Base-by-base conservation (phyloP, 1,140 invertebrate species). In the Eulimnadia texana region DNA sequence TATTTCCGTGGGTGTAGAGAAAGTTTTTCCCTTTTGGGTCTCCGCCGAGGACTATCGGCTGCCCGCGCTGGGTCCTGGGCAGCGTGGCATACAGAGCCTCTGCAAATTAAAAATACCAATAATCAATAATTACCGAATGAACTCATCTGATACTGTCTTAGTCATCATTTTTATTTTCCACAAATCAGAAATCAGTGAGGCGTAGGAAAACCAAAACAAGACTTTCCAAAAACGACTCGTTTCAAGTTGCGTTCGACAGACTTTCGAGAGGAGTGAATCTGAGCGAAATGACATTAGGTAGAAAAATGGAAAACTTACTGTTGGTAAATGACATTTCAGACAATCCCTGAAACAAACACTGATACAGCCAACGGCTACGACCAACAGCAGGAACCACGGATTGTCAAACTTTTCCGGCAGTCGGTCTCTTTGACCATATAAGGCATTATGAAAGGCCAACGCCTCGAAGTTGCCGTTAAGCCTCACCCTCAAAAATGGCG, bases 11-110 rank as follows among this genome's bases (percentile, higher is more conserved):
- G 42, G 90, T 88, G 72, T 99, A 99, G 22, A 99, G 79, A 72
- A 98, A 93, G 70, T 91, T 97, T 69, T 95, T 93, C 50, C 93
- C 93, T 74, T 98, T 97, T 10, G 94, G 94, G 79, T 97, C 94
- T 23, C 84, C 84, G 58, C 92, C 91, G 57, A 99, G 72, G 49
- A 98, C 93, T 65, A 98, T 81, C 23, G 94, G 90, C 67, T 89
- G 84, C 23, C 95, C 96, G 68, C 95, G 78, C 69, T 86, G 84
- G 22, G 96, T 98, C 68, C 86, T 82, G 52, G 96, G 96, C 67
- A 98, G 75, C 49, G 92, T 84, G 51, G 94, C 90, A 78, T 90
- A 97, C 73, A 86, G 86, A 72, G 82, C 86, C 74, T 89, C 90
- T 93, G 74, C 9, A 65, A 60, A 63, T 28, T 54, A 25, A 65